Conservation (phyloP, 2,113 vertebrate genomes). For the Cromileptes altivelis region DNA sequence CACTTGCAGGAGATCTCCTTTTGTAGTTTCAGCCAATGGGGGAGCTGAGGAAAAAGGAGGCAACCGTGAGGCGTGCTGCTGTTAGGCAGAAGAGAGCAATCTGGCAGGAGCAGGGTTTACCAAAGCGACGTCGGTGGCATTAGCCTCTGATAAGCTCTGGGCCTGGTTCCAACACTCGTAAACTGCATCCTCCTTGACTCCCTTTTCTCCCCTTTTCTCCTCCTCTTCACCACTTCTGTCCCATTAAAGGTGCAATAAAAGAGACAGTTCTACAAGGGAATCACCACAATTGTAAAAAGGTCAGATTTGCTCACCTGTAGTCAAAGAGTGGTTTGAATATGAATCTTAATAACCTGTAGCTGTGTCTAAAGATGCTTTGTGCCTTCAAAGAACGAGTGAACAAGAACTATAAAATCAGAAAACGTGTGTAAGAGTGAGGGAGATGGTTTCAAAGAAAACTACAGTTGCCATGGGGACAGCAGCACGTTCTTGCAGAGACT, state of each 20-base stretch:
- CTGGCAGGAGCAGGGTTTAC: slow-evolving; percentile 67
- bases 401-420: slow-evolving; percentile 27
- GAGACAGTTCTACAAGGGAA: background rate
- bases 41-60: slow-evolving; percentile 43
- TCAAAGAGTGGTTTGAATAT: background rate
- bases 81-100: slow-evolving; percentile 74
- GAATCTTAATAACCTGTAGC: slow-evolving; percentile 27
- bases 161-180: slow-evolving; percentile 54
- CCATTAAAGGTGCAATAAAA: slow-evolving; percentile 25
- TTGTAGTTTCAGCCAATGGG: slow-evolving; percentile 66
- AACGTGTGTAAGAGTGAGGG: slow-evolving; percentile 16
- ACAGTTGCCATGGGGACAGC: slow-evolving; percentile 79
- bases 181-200: slow-evolving; percentile 33
- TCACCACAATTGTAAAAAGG: background rate
- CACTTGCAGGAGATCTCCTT: slow-evolving; percentile 60
- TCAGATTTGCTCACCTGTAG: background rate
- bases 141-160: slow-evolving; percentile 64
- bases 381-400: slow-evolving; percentile 17
- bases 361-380: slow-evolving; percentile 6
- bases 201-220: background rate
- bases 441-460: slow-evolving; percentile 45
- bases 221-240: slow-evolving; percentile 14
- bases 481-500: slow-evolving; percentile 26
- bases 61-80: slow-evolving; percentile 62
- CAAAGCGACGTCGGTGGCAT: slow-evolving; percentile 49